Evolutionary conservation across 2,888 invertebrate genomes (phyloP), one percentile per base, ranked within the genome.

Genomic region (Leptopilina myrica): DNA sequence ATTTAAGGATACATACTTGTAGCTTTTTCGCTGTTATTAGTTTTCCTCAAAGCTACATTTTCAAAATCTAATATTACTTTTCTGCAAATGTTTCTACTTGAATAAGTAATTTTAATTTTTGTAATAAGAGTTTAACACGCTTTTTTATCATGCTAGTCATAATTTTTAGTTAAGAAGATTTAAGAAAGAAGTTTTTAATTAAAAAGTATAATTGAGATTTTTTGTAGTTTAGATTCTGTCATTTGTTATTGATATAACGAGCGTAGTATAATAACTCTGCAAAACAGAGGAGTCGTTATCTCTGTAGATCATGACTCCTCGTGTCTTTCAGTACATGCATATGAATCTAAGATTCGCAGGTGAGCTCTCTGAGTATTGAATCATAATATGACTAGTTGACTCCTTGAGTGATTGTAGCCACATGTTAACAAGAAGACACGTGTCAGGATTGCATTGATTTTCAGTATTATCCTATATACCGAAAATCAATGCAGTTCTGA

Each of bases 241-340:
- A 26, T 5, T 65, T 73, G 33, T 73, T 14, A 20, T 56, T 14
- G 14, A 53, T 33, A 56, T 56, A 73, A 73, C 73, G 33, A 56
- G 73, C 26, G 33, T 73, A 56, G 73, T 26, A 33, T n/a, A 53
- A 53, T 46, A 56, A 8, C 33, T 26, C 9, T 33, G 33, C 33
- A 73, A 33, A 53, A 56, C 33, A 73, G 83, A 83, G 81, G 83
- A 85, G 84, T 86, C 84, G 86, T 86, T 87, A 88, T 88, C 88
- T 85, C 79, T 56, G 76, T 79, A 84, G 79, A 84, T 86, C 83
- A 82, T 83, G 86, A 85, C 84, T 14, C 56, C 33, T 73, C 40
- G 85, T 86, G 86, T 83, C 85, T 86, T 86, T 87, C 85, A 85
- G 81, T 82, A 81, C 81, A 81, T 75, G 79, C n/a, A n/a, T n/a